Percentiles rank a stretch among this genome's conserved stretches.
These are phyloP conservation scores for Platorchestia sp. DNA, from an alignment of 1,140 invertebrate genomes.

Conservation along the genomic window DNA sequence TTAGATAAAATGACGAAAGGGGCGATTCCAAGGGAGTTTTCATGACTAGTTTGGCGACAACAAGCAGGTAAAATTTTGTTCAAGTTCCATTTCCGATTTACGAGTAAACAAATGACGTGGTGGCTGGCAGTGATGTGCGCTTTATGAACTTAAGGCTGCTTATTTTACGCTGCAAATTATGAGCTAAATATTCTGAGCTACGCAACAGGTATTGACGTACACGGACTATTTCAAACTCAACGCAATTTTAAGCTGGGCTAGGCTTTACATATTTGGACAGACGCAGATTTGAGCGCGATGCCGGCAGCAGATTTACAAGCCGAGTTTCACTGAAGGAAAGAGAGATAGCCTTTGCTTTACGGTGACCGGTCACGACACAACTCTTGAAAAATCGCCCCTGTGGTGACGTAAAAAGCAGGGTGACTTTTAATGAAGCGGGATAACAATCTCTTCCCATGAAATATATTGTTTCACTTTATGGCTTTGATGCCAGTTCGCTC, in stretches of 20 bases:
- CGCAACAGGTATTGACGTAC: no score
- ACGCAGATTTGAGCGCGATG: not conserved
- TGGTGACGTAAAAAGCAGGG: not conserved
- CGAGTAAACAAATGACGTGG: no score
- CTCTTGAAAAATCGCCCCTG: not conserved
- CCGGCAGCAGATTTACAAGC: not conserved
- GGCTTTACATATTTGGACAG: not conserved
- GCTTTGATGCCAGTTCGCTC: not conserved
- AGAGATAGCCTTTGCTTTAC: slow-evolving; percentile 21
- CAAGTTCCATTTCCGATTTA: no score
- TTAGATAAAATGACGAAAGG: no score
- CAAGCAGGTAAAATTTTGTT: no score
- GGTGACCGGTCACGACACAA: slow-evolving; percentile 12
- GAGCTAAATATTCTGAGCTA: no score
- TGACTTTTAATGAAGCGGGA: slow-evolving; percentile 22
- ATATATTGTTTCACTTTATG: not conserved
- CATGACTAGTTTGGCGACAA: no score
- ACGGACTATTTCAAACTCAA: not conserved
- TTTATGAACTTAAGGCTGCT: no score
- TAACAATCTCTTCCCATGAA: not conserved
- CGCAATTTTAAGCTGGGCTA: not conserved
- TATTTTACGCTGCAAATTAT: no score
- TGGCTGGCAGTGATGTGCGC: no score
- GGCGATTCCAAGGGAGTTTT: no score
- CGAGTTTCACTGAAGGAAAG: not conserved